Evolutionary conservation across 1,140 invertebrate species (phyloP).

Genomic region (Cotesia glomerata): DNA sequence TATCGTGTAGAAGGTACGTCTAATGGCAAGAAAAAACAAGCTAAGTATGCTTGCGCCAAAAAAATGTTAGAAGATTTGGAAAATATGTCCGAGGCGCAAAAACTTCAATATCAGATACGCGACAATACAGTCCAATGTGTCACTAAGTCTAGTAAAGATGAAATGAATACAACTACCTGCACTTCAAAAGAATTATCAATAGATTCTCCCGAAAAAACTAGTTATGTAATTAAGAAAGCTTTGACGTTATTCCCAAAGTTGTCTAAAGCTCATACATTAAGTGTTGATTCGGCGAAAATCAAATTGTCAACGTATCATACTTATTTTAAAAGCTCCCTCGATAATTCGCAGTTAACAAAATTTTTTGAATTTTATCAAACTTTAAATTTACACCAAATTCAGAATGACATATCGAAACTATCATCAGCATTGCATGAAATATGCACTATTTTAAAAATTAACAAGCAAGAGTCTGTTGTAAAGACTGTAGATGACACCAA

Average conservation of each 20-base stretch:
- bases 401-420: neutral
- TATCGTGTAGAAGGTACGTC: neutral
- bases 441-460: neutral
- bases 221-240: neutral
- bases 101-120: neutral
- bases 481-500: neutral
- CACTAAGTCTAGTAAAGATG: no score
- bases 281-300: no score
- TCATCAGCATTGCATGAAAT: neutral
- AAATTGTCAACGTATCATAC: neutral
- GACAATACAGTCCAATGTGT: neutral
- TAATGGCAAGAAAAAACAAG: constrained; percentile 8
- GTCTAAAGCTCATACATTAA: neutral
- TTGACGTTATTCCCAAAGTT: neutral
- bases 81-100: neutral
- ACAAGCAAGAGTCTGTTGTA: neutral
- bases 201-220: neutral
- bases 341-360: neutral
- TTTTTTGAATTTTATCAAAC: constrained; percentile 8
- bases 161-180: neutral
- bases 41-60: constrained; percentile 1
- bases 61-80: neutral
- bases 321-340: neutral
- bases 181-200: neutral
- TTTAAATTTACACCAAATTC: neutral